phyloP scores from a whole-genome alignment of 2,113 vertebrate species.

The Camelus dromedarius region DNA sequence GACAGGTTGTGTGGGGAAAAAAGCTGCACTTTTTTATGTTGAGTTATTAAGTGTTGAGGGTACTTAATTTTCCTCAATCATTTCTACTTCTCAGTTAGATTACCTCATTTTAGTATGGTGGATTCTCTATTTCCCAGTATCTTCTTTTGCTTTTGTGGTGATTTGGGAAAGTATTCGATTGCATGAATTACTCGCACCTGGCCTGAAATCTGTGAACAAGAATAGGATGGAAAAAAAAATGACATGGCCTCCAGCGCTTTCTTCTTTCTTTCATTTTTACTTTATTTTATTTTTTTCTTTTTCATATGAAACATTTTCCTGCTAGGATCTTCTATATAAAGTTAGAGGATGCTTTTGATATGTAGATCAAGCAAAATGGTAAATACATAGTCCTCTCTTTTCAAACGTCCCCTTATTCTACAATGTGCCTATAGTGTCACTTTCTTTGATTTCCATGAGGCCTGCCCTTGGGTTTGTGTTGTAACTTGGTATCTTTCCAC shows the following conservation, averaged over 20 bases:
- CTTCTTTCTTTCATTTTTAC: constrained; percentile 40
- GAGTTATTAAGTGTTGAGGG: not conserved
- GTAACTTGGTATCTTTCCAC: constrained; percentile 71
- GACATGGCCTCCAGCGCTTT: constrained; percentile 77
- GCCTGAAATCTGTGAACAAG: constrained; percentile 73
- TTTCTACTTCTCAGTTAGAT: constrained; percentile 17
- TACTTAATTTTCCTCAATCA: not conserved
- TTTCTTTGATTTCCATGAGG: constrained; percentile 82
- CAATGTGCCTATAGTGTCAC: constrained; percentile 67
- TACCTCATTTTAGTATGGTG: constrained; percentile 20
- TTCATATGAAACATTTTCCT: constrained; percentile 82
- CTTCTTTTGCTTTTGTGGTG: constrained; percentile 47
- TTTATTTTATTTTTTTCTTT: constrained; percentile 66
- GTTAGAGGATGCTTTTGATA: constrained; percentile 86
- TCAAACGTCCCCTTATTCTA: constrained; percentile 83
- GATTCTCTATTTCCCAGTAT: constrained; percentile 66
- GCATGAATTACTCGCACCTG: constrained; percentile 65
- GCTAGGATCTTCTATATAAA: constrained; percentile 74
- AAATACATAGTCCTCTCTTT: constrained; percentile 82
- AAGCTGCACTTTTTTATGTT: not conserved
- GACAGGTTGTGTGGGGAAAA: not conserved
- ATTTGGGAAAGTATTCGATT: constrained; percentile 66
- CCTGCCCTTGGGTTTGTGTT: constrained; percentile 76
- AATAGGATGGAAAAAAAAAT: constrained; percentile 10
- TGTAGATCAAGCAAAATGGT: constrained; percentile 87